Percentiles rank a stretch among this genome's conserved stretches.
Evolutionary conservation across 2,113 vertebrate species (phyloP).

Genomic region (Thamnophis sirtalis): DNA sequence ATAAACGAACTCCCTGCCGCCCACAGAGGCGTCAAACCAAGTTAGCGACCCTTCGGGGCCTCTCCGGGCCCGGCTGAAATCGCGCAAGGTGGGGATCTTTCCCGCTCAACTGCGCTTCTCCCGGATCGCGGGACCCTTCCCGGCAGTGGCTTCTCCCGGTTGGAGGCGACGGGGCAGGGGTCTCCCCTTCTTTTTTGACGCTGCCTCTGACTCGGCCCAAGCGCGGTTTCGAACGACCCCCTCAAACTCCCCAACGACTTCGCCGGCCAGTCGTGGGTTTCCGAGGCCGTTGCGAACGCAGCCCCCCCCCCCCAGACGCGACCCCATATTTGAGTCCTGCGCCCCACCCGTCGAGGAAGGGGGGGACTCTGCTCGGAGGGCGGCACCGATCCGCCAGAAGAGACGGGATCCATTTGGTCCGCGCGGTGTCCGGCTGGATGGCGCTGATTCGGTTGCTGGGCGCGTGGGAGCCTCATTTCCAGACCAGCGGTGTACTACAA

Average conservation of each 20-base stretch:
- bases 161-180: not conserved
- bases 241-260: not conserved
- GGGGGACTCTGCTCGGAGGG: not conserved
- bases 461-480: not conserved
- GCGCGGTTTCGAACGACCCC: not conserved
- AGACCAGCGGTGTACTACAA: not conserved
- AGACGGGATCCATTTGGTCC: not conserved
- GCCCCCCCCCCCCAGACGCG: not conserved
- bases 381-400: not conserved
- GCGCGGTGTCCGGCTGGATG: not conserved
- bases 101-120: not conserved
- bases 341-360: not conserved
- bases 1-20: not conserved
- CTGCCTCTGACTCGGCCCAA: not conserved
- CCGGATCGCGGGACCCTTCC: not conserved
- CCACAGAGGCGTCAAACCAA: not conserved
- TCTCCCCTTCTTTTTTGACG: not conserved
- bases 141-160: not conserved
- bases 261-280: not conserved
- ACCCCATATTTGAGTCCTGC: not conserved
- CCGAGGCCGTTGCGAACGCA: not conserved
- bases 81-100: not conserved
- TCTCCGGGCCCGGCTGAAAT: not conserved
- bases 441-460: not conserved
- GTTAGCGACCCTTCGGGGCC: not conserved